These are phyloP conservation scores for Drosophila nigrodunni DNA, from an alignment of 1,140 invertebrate genomes.

Conservation along the genomic window DNA sequence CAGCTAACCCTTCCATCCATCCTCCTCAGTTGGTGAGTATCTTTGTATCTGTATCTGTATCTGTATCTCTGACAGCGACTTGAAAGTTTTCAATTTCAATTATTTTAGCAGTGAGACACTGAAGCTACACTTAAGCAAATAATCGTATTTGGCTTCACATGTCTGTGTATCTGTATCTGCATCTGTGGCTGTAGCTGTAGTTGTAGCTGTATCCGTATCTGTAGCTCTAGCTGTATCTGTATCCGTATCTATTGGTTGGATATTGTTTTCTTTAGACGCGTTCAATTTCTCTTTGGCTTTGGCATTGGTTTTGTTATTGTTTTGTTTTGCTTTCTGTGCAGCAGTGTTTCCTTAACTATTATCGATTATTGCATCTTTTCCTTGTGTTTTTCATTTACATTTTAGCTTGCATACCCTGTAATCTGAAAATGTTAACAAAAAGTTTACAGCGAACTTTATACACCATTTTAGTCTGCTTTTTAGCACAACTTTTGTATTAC, in stretches of 20 bases:
- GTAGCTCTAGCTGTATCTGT: slow-evolving; percentile 18
- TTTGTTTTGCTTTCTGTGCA: slow-evolving; percentile 39
- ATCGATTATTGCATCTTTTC: slow-evolving; percentile 76
- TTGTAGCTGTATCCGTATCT: slow-evolving; percentile 7
- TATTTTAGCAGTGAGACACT: slow-evolving; percentile 59
- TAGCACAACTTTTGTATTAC: too few species aligned
- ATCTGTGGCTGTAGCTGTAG: slow-evolving; percentile 17
- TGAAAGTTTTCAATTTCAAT: slow-evolving; percentile 75
- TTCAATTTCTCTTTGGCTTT: slow-evolving; percentile 64
- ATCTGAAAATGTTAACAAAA: background rate
- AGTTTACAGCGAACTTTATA: background rate
- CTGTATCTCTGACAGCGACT: background rate
- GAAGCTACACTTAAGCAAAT: slow-evolving; percentile 78
- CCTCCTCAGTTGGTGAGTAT: slow-evolving; percentile 1
- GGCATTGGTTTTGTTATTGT: slow-evolving; percentile 40
- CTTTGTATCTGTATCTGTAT: slow-evolving; percentile 4
- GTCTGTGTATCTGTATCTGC: slow-evolving; percentile 34
- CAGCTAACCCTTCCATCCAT: background rate
- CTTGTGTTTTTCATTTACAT: slow-evolving; percentile 6
- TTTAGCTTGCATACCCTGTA: slow-evolving; percentile 9
- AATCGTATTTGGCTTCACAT: slow-evolving; percentile 60
- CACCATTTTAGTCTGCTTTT: too few species aligned
- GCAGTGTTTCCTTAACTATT: slow-evolving; percentile 52
- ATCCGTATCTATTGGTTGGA: slow-evolving; percentile 34
- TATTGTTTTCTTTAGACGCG: slow-evolving; percentile 60